Conservation (phyloP, 2,888 invertebrate genomes). For the Leptura quadrifasciata region DNA sequence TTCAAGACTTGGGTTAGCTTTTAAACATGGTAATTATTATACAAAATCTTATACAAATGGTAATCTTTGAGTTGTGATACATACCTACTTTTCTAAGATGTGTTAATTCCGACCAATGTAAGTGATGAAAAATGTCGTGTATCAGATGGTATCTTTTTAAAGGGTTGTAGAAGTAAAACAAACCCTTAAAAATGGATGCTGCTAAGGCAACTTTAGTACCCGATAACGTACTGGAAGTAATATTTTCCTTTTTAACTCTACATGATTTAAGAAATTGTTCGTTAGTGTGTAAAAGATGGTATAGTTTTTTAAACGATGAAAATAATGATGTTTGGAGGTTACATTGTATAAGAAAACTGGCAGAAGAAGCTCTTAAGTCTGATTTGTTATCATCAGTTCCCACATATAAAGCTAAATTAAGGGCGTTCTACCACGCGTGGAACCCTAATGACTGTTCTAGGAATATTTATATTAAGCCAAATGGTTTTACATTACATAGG, state of each 20-base stretch:
- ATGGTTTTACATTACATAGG: conserved; percentile 97
- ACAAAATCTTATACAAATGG: no score
- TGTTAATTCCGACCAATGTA: not conserved
- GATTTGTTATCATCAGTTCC: conserved; percentile 91
- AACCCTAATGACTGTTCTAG: conserved; percentile 97
- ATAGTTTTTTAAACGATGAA: conserved; percentile 91
- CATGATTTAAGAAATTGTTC: conserved; percentile 92
- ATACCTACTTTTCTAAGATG: no score
- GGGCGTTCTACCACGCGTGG: conserved; percentile 97
- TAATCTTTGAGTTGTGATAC: no score
- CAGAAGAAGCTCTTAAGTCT: conserved; percentile 92
- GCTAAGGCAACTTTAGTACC: conserved; percentile 81
- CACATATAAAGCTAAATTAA: conserved; percentile 94
- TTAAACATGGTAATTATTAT: no score
- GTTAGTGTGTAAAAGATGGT: conserved; percentile 95
- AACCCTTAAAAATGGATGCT: conserved; percentile 74
- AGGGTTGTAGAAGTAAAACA: conserved; percentile 48
- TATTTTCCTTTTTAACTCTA: conserved; percentile 93
- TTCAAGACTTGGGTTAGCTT: no score
- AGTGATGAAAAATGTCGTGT: not conserved
- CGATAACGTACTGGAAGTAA: conserved; percentile 89
- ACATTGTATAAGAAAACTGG: conserved; percentile 90
- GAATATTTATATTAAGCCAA: conserved; percentile 96
- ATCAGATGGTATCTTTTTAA: not conserved
- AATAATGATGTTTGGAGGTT: conserved; percentile 97